Percentiles rank a stretch among this genome's conserved stretches.
Conservation (phyloP, 2,113 vertebrate species). For the Phrynosoma blainvillii region DNA sequence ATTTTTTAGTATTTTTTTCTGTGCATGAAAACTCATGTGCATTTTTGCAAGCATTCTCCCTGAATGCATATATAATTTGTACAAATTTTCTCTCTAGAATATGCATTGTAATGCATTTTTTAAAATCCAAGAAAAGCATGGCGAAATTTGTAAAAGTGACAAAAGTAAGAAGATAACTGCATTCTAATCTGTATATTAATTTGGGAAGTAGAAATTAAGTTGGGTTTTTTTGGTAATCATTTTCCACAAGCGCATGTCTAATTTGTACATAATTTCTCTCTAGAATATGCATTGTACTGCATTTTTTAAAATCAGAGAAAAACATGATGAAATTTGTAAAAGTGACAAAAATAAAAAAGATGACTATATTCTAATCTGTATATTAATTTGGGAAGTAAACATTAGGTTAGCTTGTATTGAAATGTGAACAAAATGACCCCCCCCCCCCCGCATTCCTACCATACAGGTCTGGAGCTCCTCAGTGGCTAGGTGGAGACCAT, state of each 20-base stretch:
- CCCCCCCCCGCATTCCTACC: too few species aligned
- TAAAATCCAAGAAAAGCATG: neutral
- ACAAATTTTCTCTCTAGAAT: too few species aligned
- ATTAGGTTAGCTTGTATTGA: neutral
- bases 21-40: neutral
- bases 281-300: too few species aligned
- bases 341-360: neutral
- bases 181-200: neutral
- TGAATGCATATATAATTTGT: neutral
- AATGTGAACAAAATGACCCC: neutral
- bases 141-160: neutral
- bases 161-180: too few species aligned
- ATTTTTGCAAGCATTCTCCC: neutral
- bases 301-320: neutral
- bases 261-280: neutral
- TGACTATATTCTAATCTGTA: neutral
- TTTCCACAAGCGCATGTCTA: neutral
- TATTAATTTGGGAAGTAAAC: neutral
- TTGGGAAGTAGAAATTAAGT: neutral
- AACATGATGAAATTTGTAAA: neutral
- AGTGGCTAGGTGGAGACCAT: neutral
- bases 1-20: neutral
- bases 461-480: neutral
- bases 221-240: too few species aligned
- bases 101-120: too few species aligned